phyloP scores from a whole-genome alignment of 2,888 invertebrate species.

The Pterostichus niger region DNA sequence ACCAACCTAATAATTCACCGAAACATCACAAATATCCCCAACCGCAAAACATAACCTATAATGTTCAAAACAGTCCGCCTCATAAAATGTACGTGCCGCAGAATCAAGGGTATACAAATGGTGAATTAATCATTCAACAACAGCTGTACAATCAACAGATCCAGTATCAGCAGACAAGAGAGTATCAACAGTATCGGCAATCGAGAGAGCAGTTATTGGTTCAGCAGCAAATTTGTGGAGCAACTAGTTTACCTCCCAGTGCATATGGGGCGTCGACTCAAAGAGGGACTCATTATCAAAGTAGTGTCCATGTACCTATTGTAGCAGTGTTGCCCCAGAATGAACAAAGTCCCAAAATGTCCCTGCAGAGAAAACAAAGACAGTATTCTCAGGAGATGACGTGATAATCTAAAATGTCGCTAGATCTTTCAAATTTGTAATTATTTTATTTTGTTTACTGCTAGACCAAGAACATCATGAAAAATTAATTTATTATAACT shows the following conservation, averaged over 20 bases:
- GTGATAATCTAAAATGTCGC: slow-evolving; percentile 69
- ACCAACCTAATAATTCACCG: slow-evolving; percentile 71
- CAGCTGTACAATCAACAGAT: slow-evolving; percentile 73
- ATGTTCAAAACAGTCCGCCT: slow-evolving; percentile 69
- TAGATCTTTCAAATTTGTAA: slow-evolving; percentile 30
- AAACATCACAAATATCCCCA: slow-evolving; percentile 71
- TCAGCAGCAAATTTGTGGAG: slow-evolving; percentile 70
- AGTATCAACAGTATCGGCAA: slow-evolving; percentile 74
- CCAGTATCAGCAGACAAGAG: slow-evolving; percentile 72
- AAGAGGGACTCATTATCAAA: slow-evolving; percentile 71
- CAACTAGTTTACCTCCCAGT: slow-evolving; percentile 25
- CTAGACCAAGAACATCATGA: too few relatives aligned
- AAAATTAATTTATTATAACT: too few relatives aligned
- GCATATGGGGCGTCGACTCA: not conserved
- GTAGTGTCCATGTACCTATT: slow-evolving; percentile 74
- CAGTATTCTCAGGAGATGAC: slow-evolving; percentile 72
- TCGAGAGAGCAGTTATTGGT: slow-evolving; percentile 73
- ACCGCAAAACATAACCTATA: slow-evolving; percentile 29
- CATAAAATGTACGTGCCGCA: slow-evolving; percentile 71
- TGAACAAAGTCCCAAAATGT: slow-evolving; percentile 71
- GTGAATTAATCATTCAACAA: slow-evolving; percentile 73
- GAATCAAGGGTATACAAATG: slow-evolving; percentile 72
- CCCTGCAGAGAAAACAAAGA: slow-evolving; percentile 71
- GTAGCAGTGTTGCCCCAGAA: slow-evolving; percentile 70
- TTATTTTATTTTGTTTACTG: too few relatives aligned